Evolutionary conservation across 2,113 vertebrate species (phyloP).

Genomic region (Nothocercus nigrocapillus): DNA sequence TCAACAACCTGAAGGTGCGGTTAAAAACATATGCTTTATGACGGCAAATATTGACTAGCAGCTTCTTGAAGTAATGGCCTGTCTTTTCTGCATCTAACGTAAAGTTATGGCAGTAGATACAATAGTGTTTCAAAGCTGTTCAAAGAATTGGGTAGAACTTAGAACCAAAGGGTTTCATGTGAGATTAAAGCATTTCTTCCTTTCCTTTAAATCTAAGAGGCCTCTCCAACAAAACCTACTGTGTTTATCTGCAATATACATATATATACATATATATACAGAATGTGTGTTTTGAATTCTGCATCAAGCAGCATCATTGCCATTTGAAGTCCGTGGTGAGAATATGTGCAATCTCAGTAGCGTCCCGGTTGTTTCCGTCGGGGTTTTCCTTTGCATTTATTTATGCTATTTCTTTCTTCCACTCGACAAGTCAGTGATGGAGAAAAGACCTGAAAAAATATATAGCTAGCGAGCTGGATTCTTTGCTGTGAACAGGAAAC

Average conservation of each 20-base stretch:
- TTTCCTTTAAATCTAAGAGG: neutral
- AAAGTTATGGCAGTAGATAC: neutral
- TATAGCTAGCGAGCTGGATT: neutral
- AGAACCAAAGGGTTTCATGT: neutral
- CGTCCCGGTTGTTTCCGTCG: neutral
- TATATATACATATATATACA: too few relatives aligned
- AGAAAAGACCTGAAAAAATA: neutral
- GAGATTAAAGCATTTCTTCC: neutral
- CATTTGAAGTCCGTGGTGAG: neutral
- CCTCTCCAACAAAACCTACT: neutral
- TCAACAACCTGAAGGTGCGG: neutral
- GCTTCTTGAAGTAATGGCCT: neutral
- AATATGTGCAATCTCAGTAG: neutral
- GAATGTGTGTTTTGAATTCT: neutral
- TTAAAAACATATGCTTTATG: neutral
- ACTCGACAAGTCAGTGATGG: neutral
- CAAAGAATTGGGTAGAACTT: neutral
- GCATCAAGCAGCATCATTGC: neutral
- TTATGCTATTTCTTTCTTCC: constrained; percentile 2
- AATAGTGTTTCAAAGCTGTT: neutral
- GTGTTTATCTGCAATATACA: neutral
- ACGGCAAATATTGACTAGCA: neutral
- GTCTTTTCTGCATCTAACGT: neutral
- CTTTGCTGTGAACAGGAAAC: neutral
- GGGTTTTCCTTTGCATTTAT: neutral